A percentile compares a stretch with the other conserved stretches of the same genome.
These are phyloP conservation scores for Pecten maximus DNA, from an alignment of 2,888 invertebrate genomes.

Conservation along the genomic window DNA sequence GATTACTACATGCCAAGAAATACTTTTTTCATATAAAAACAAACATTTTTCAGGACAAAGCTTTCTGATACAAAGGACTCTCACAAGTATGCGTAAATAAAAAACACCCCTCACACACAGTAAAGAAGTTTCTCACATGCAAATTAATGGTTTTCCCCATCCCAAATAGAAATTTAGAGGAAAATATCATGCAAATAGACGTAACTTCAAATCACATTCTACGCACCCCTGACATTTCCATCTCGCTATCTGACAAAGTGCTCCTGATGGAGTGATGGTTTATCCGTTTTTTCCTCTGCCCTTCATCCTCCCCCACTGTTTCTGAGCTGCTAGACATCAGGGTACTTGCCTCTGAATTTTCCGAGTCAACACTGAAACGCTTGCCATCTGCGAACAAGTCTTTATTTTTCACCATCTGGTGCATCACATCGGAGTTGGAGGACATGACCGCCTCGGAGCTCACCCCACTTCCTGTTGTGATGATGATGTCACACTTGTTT, in stretches of 20 bases:
- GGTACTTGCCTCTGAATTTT: conserved; percentile 87
- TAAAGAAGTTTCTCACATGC: neutral
- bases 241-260: conserved; percentile 96
- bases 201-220: neutral
- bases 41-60: no score
- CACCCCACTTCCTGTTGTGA: conserved; percentile 33
- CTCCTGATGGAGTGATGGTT: conserved; percentile 89
- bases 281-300: conserved; percentile 72
- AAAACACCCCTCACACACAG: neutral
- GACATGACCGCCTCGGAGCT: conserved; percentile 58
- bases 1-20: neutral
- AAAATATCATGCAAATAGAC: conserved; percentile 37
- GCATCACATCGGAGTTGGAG: conserved; percentile 91
- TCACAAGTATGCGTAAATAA: neutral
- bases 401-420: conserved; percentile 96
- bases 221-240: conserved; percentile 93
- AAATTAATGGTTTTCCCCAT: neutral
- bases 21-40: no score
- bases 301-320: conserved; percentile 62
- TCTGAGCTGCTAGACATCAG: conserved; percentile 78
- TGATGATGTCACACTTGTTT: conserved; percentile 15
- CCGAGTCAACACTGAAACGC: conserved; percentile 92
- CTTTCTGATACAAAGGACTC: neutral
- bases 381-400: conserved; percentile 87
- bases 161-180: neutral